Evolutionary conservation across 2,113 vertebrate genomes (phyloP).

Genomic region (Xyrauchen texanus): DNA sequence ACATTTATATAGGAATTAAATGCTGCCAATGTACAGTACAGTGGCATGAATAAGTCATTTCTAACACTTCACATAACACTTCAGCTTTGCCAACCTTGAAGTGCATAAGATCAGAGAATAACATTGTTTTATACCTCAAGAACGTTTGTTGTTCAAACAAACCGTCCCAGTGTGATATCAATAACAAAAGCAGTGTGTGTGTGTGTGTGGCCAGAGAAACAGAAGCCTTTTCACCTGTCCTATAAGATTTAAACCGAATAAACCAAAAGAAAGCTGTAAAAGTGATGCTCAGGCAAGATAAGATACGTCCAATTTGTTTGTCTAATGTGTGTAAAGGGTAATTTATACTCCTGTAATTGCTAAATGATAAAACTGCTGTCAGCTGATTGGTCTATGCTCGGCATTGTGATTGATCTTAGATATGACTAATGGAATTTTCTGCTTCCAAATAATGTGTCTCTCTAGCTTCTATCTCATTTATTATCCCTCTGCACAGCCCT

Average conservation of each 20-base stretch:
- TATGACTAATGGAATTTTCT: constrained; percentile 58
- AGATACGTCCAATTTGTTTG: constrained; percentile 55
- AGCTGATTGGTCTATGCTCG: constrained; percentile 36
- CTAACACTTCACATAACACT: not conserved
- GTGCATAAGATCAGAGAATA: not conserved
- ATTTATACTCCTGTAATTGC: constrained; percentile 51
- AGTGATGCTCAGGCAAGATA: constrained; percentile 48
- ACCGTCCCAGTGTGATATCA: too few species aligned
- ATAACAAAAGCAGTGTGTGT: not conserved
- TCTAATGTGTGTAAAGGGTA: constrained; percentile 45
- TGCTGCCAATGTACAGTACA: too few species aligned
- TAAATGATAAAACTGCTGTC: constrained; percentile 55
- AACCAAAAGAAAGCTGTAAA: not conserved
- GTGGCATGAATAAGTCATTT: too few species aligned
- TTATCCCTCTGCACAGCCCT: constrained; percentile 16
- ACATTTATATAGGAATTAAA: not conserved
- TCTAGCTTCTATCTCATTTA: constrained; percentile 40
- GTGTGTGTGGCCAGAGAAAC: not conserved
- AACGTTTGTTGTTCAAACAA: too few species aligned
- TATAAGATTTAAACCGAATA: too few species aligned
- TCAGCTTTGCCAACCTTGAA: not conserved
- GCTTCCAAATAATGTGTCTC: constrained; percentile 43
- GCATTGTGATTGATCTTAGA: constrained; percentile 47
- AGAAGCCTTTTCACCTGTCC: too few species aligned
- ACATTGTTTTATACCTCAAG: not conserved